Evolutionary conservation across 1,140 invertebrate genomes (phyloP).

Genomic region (Drosophila repleta): DNA sequence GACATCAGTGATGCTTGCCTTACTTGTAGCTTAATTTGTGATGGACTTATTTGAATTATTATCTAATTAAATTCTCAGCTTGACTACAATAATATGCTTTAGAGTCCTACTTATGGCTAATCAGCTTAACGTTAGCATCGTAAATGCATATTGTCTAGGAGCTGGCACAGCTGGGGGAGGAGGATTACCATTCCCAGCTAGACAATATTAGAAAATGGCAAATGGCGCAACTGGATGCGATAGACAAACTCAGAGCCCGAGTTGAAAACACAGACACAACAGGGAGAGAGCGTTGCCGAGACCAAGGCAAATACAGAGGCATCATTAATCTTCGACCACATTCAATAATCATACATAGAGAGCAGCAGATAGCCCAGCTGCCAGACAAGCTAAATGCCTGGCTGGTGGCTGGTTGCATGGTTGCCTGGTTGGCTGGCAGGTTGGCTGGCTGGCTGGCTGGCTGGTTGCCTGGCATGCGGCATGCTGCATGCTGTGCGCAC

Average conservation of each 20-base stretch:
- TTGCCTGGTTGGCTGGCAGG: too few species aligned
- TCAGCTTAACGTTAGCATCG: constrained; percentile 29
- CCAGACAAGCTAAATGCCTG: constrained; percentile 34
- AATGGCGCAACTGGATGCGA: constrained; percentile 28
- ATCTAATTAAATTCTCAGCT: neutral
- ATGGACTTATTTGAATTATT: constrained; percentile 1
- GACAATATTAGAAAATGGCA: constrained; percentile 37
- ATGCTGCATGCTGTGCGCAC: constrained; percentile 58
- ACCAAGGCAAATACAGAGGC: constrained; percentile 41
- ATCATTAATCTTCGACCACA: constrained; percentile 80
- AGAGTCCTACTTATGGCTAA: constrained; percentile 1
- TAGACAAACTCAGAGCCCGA: neutral
- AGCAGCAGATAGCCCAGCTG: constrained; percentile 30
- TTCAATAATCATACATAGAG: constrained; percentile 73
- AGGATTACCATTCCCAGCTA: constrained; percentile 26
- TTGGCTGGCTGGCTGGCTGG: constrained; percentile 7
- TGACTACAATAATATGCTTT: neutral
- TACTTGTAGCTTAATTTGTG: neutral
- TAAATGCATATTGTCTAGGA: neutral
- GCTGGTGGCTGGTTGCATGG: constrained; percentile 3
- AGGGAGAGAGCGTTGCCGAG: constrained; percentile 5
- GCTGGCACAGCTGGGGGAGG: constrained; percentile 1
- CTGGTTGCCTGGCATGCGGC: neutral
- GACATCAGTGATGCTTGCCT: neutral
- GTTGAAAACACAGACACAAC: neutral